Percentiles rank a stretch among this genome's conserved stretches.
phyloP scores from a whole-genome alignment of 1,140 invertebrate species.

The Cecropterus lyciades region DNA sequence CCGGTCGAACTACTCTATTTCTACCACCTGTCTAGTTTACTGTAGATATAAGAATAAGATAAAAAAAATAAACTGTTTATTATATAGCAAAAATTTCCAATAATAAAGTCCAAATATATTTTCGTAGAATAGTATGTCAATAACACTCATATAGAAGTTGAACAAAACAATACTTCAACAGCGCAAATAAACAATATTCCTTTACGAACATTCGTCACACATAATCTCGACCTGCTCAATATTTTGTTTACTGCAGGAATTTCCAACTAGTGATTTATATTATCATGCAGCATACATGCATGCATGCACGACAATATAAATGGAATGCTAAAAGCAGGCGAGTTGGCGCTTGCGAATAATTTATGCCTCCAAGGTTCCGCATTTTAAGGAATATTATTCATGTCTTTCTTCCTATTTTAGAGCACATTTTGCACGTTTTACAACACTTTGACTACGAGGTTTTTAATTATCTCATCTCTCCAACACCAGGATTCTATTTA shows the following conservation, averaged over 20 bases:
- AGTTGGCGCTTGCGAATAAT: constrained; percentile 33
- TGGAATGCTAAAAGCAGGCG: constrained; percentile 36
- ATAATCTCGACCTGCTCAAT: not conserved
- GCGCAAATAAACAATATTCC: too few species aligned
- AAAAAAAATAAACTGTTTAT: too few species aligned
- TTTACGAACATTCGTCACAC: too few species aligned
- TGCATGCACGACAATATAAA: constrained; percentile 35
- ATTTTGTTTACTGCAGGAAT: constrained; percentile 11
- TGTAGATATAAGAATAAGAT: too few species aligned
- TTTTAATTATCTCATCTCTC: constrained; percentile 33
- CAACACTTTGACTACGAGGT: constrained; percentile 17
- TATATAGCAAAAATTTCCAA: too few species aligned
- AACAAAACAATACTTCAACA: too few species aligned
- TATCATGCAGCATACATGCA: constrained; percentile 19
- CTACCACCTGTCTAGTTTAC: too few species aligned
- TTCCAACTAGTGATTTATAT: constrained; percentile 26
- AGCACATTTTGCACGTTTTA: constrained; percentile 18
- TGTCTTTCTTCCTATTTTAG: constrained; percentile 30
- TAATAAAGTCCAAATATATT: too few species aligned
- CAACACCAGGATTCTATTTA: not conserved
- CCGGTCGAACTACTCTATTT: too few species aligned
- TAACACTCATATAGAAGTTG: too few species aligned
- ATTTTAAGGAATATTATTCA: constrained; percentile 35
- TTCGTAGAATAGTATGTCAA: too few species aligned
- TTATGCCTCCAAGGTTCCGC: constrained; percentile 32